Conservation (phyloP, 2,888 invertebrate genomes). For the Drosophila mulleri region DNA sequence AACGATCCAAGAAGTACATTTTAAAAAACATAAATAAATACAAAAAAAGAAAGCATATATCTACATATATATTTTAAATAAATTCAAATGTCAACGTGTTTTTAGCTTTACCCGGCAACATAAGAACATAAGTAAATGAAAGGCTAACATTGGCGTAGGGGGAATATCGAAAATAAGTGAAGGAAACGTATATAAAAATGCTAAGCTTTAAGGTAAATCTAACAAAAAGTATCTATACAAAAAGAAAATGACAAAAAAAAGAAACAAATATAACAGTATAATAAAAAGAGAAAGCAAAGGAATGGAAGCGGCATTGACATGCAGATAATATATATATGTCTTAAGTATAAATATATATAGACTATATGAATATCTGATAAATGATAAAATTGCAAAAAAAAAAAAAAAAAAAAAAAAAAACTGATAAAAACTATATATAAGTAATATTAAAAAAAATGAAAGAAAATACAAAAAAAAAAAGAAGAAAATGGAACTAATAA, state of each 20-base stretch:
- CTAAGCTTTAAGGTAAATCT: slow-evolving; percentile 61
- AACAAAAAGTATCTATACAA: slow-evolving; percentile 53
- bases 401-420: slow-evolving; percentile 50
- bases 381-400: slow-evolving; percentile 73
- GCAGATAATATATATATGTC: slow-evolving; percentile 46
- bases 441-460: slow-evolving; percentile 43
- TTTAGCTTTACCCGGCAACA: slow-evolving; percentile 36
- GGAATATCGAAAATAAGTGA: slow-evolving; percentile 30
- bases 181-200: slow-evolving; percentile 46
- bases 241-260: slow-evolving; percentile 33
- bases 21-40: slow-evolving; percentile 1
- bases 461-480: slow-evolving; percentile 29
- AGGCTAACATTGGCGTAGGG: slow-evolving; percentile 26
- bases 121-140: slow-evolving; percentile 17
- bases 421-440: slow-evolving; percentile 70
- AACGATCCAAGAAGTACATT: slow-evolving; percentile 31
- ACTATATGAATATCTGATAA: slow-evolving; percentile 62
- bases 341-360: slow-evolving; percentile 60
- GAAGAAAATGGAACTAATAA: slow-evolving; percentile 70
- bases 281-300: slow-evolving; percentile 32
- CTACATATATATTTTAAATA: slow-evolving; percentile 17
- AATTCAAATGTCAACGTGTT: slow-evolving; percentile 27
- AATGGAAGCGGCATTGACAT: slow-evolving; percentile 55
- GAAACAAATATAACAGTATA: slow-evolving; percentile 31
- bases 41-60: slow-evolving; percentile 5